A percentile compares a stretch with the other conserved stretches of the same genome.
phyloP scores from a whole-genome alignment of 2,113 vertebrate genomes.

The Chloroceryle aenea region DNA sequence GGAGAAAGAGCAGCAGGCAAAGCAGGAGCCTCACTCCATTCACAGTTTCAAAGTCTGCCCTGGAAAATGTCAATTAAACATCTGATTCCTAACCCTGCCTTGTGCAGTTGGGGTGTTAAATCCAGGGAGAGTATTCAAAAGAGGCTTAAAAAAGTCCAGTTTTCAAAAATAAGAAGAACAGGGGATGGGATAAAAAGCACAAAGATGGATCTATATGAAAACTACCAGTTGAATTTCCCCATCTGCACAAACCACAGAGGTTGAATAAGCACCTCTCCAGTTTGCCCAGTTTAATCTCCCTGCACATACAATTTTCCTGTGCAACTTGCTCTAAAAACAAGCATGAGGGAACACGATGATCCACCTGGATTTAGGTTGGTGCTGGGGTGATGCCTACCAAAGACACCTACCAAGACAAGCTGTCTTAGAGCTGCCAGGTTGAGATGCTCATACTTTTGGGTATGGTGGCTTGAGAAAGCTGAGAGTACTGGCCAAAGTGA shows the following conservation, averaged over 20 bases:
- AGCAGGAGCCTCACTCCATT: background rate
- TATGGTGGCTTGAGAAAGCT: background rate
- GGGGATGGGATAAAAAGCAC: background rate
- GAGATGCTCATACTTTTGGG: background rate
- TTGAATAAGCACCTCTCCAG: background rate
- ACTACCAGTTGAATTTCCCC: background rate
- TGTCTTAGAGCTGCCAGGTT: background rate
- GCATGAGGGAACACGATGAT: background rate
- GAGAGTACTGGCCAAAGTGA: background rate
- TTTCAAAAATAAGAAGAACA: background rate
- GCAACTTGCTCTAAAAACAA: constrained; percentile 17
- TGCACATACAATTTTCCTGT: background rate
- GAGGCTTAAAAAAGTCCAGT: background rate
- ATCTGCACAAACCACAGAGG: background rate
- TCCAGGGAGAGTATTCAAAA: background rate
- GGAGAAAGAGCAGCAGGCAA: background rate
- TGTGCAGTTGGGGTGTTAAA: background rate
- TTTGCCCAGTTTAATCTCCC: background rate
- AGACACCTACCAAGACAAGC: background rate
- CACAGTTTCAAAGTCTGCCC: background rate
- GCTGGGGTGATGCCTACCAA: background rate
- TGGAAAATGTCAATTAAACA: background rate
- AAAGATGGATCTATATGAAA: background rate
- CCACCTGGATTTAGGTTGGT: background rate
- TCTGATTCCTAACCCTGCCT: background rate